Evolutionary conservation across 2,113 vertebrate genomes (phyloP), one percentile per base, ranked within the genome.

Genomic region (Nibea coibor): DNA sequence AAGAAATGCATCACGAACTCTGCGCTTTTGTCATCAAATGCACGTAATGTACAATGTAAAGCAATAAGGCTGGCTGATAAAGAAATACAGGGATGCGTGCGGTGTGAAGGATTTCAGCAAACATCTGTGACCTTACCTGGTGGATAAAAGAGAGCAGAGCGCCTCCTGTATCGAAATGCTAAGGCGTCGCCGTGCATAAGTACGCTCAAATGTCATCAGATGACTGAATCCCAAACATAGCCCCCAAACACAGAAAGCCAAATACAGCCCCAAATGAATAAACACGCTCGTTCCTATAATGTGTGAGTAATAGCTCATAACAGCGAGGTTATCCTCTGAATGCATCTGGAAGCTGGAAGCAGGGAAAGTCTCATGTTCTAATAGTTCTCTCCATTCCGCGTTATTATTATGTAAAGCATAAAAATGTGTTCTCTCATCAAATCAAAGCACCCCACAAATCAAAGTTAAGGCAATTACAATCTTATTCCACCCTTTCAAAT

Each of bases 391-490:
- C 90, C 75, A 88, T 89, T 86, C 57, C 2, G 2, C 39, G 57
- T 90, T 85, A 92, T 90, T 89, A 91, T 89, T 80, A 88, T 89
- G 85, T 85, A 87, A 92, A 91, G 86, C 87, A 84, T 76, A 88
- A 78, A 89, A 92, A 92, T 76, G 81, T 80, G 78, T 88, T 92
- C 84, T 51, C 91, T 91, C 90, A 89, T 92, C 92, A 91, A 92
- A 90, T 81, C 87, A 91, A 94, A 94, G 90, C 91, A 89, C 80
- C 82, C 75, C 71, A 93, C 93, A 94, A 95, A 95, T 95, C 94
- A 95, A 94, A 94, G 92, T 91, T 91, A 89, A 91, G 84, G 91
- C 92, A 95, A 94, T 95, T 94, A 92, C 87, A 90, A 91, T 90
- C 88, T 86, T 89, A 88, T 91, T 89, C 91, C 81, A 77, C 82